Percentiles rank a stretch among this genome's conserved stretches.
Evolutionary conservation across 1,140 invertebrate genomes (phyloP).

Genomic region (Orchestia grillus): DNA sequence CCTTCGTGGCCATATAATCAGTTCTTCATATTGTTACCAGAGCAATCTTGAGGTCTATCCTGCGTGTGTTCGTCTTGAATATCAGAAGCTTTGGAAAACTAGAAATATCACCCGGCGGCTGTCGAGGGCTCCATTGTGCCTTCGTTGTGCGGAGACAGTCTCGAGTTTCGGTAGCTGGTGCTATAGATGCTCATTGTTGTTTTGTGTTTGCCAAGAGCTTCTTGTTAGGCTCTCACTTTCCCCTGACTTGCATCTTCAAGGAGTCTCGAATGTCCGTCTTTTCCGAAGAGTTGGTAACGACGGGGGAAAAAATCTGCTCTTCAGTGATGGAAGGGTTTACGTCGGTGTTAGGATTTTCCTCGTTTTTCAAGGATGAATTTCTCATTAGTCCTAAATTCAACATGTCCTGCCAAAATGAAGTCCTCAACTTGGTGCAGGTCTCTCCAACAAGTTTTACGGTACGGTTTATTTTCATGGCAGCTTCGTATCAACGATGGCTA

Average conservation of each 20-base stretch:
- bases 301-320: not conserved
- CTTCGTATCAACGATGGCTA: not conserved
- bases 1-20: not conserved
- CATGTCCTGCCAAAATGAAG: not conserved
- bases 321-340: not conserved
- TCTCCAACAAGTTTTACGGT: not conserved
- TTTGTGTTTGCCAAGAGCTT: not conserved
- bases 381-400: not conserved
- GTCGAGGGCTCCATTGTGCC: not conserved
- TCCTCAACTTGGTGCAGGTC: not conserved
- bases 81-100: not conserved
- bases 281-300: not conserved
- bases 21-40: not conserved
- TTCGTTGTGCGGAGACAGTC: constrained; percentile 5
- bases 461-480: not conserved
- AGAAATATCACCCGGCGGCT: not conserved
- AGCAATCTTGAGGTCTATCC: not conserved
- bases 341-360: not conserved
- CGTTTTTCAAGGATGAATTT: not conserved
- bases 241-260: not conserved
- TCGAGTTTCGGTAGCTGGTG: not conserved
- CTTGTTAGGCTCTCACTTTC: not conserved
- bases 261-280: not conserved
- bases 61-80: not conserved
- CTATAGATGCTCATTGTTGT: not conserved